These are phyloP conservation scores for Nemapogon koenigi DNA, from an alignment of 2,888 invertebrate species.

Conservation along the genomic window DNA sequence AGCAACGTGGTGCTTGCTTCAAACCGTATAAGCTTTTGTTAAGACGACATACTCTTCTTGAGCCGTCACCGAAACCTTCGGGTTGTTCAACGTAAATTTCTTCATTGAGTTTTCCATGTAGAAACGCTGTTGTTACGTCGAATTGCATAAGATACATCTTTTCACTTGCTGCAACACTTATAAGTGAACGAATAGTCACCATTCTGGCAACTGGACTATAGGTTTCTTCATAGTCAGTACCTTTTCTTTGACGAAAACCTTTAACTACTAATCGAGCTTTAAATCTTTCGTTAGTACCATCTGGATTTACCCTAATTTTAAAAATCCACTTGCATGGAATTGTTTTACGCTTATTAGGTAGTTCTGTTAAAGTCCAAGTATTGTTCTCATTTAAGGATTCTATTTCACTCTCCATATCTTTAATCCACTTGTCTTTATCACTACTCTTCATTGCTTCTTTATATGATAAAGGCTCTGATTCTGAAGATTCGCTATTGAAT, in stretches of 20 bases:
- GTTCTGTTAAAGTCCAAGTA: neutral
- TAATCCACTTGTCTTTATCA: no score
- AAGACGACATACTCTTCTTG: constrained; percentile 6
- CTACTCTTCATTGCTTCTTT: no score
- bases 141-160: constrained; percentile 3
- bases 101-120: constrained; percentile 9
- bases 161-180: constrained; percentile 12
- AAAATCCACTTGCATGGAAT: constrained; percentile 5
- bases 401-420: no score
- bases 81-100: constrained; percentile 13
- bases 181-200: constrained; percentile 11
- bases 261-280: neutral
- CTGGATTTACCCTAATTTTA: neutral
- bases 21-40: constrained; percentile 7
- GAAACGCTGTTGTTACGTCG: constrained; percentile 9
- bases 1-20: constrained; percentile 7
- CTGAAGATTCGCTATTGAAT: no score
- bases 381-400: no score
- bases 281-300: neutral
- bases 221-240: neutral
- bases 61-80: constrained; percentile 9
- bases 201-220: constrained; percentile 11
- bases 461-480: no score
- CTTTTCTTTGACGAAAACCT: neutral
- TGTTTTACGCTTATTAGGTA: neutral